These are phyloP conservation scores for Sardinella longiceps DNA, from an alignment of 2,797 vertebrate species.

Conservation along the genomic window DNA sequence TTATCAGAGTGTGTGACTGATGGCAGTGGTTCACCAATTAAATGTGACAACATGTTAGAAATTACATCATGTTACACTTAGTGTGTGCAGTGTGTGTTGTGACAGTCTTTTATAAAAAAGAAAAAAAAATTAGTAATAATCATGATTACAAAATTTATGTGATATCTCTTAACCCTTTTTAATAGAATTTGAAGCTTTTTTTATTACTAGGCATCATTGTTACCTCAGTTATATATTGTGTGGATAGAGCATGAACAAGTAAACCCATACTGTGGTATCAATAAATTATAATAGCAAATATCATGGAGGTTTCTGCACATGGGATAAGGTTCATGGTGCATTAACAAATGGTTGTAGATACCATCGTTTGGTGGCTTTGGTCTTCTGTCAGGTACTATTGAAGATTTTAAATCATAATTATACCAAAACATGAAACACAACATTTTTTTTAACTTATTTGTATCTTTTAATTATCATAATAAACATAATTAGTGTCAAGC, in stretches of 20 bases:
- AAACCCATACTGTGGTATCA: neutral
- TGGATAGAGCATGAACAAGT: neutral
- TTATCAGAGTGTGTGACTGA: neutral
- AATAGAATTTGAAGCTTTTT: neutral
- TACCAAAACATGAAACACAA: neutral
- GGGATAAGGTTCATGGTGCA: neutral
- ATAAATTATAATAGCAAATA: neutral
- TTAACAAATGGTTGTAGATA: neutral
- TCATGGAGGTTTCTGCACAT: neutral
- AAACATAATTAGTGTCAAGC: conserved; percentile 28
- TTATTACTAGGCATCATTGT: neutral
- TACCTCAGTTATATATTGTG: neutral
- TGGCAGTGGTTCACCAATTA: neutral
- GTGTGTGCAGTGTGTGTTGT: neutral
- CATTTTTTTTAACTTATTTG: neutral
- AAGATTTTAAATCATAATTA: neutral
- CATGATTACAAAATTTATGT: too few relatives aligned
- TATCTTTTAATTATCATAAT: conserved; percentile 5
- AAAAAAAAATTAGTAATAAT: too few relatives aligned
- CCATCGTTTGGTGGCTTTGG: neutral
- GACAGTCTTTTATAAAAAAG: neutral
- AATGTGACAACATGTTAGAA: neutral
- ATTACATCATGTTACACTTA: neutral
- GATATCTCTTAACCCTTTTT: too few relatives aligned
- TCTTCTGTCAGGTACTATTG: neutral